Evolutionary conservation across 2,797 vertebrate species (phyloP).

Genomic region (Phoeniculus purpureus): DNA sequence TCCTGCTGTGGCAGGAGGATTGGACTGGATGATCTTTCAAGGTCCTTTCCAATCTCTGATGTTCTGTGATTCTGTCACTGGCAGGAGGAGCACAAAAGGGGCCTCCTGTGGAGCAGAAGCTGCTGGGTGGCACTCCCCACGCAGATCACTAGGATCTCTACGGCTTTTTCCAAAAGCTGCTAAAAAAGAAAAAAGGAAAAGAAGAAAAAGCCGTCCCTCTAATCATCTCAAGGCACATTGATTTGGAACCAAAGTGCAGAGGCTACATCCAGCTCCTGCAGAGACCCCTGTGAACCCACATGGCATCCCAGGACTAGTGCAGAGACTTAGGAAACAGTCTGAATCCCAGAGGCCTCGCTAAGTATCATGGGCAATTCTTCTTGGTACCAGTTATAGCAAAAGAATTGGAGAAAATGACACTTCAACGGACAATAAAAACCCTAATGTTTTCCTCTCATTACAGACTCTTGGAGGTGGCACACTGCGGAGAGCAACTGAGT

Average conservation of each 20-base stretch:
- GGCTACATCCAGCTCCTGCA: background rate
- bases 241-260: conserved; percentile 29
- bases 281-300: background rate
- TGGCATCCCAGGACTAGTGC: background rate
- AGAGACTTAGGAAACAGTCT: background rate
- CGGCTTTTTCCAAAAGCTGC: no score
- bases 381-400: background rate
- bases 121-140: no score
- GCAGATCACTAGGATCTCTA: no score
- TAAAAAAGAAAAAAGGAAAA: no score
- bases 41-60: no score
- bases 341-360: conserved; percentile 16
- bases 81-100: no score
- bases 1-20: no score
- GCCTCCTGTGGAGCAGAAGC: no score
- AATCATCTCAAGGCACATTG: background rate
- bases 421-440: background rate
- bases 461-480: background rate
- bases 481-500: background rate
- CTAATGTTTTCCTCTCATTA: background rate
- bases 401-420: background rate
- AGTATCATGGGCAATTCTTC: conserved; percentile 2
- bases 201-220: background rate
- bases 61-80: no score
- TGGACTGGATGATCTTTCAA: no score